Evolutionary conservation across 2,113 vertebrate species (phyloP).

Genomic region (Apistogramma diplotaenia): DNA sequence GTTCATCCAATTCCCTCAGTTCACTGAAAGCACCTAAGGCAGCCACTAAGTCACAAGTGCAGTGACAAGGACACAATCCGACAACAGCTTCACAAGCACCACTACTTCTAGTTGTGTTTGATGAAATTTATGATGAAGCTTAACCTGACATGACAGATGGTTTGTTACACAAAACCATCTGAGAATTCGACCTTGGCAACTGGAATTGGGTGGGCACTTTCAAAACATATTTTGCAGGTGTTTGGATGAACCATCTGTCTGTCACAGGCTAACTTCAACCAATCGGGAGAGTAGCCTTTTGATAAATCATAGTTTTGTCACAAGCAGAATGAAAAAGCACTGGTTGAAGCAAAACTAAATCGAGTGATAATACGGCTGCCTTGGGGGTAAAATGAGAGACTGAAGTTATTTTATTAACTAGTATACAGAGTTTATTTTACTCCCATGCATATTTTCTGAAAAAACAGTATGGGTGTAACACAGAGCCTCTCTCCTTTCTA

Average conservation of each 20-base stretch:
- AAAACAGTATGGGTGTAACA: not conserved
- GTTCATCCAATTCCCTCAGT: not conserved
- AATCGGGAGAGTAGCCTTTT: not conserved
- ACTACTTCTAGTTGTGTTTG: not conserved
- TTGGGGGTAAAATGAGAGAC: not conserved
- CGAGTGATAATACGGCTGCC: not conserved
- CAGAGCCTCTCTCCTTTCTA: not conserved
- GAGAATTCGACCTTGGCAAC: not conserved
- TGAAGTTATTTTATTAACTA: not conserved
- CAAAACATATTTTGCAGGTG: not conserved
- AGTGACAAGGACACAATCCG: not conserved
- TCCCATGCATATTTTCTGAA: not conserved
- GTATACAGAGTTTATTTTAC: not conserved
- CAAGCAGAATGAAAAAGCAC: not conserved
- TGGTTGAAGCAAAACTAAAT: not conserved
- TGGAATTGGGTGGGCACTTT: not conserved
- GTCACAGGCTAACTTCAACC: not conserved
- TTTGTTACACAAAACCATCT: slow-evolving; percentile 1
- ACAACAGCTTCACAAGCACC: not conserved
- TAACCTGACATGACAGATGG: not conserved
- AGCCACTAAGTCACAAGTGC: not conserved
- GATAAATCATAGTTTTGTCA: not conserved
- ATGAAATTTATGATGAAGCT: not conserved
- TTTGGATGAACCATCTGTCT: not conserved
- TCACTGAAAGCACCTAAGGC: slow-evolving; percentile 1